Conservation (phyloP, 2,113 vertebrate genomes). For the Pionites leucogaster region DNA sequence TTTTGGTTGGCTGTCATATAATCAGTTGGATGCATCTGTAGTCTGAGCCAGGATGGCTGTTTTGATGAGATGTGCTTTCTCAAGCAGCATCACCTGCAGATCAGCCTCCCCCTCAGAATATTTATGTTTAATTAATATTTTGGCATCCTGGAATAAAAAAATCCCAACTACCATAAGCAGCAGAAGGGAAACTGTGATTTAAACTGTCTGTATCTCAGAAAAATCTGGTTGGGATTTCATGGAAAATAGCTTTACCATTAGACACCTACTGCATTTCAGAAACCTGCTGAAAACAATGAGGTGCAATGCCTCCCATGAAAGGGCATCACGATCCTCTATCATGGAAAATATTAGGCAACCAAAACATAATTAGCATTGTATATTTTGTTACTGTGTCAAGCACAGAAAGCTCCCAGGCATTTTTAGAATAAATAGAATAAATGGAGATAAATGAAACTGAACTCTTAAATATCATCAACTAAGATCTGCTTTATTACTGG, state of each 20-base stretch:
- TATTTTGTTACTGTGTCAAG: constrained; percentile 8
- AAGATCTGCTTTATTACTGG: constrained; percentile 38
- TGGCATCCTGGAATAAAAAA: background rate
- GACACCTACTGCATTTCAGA: background rate
- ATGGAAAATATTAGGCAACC: background rate
- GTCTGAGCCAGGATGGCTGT: background rate
- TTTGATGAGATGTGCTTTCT: background rate
- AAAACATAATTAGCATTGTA: background rate
- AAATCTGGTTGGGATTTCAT: background rate
- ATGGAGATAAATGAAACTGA: constrained; percentile 22
- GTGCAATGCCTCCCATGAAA: background rate
- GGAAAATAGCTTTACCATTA: background rate
- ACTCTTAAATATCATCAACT: constrained; percentile 36
- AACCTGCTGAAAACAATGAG: background rate
- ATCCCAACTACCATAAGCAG: background rate
- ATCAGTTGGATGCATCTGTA: background rate
- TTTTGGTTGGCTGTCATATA: background rate
- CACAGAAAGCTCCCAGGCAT: constrained; percentile 28
- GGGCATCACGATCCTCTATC: background rate
- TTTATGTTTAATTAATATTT: background rate
- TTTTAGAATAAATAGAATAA: constrained; percentile 39
- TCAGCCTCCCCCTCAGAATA: background rate
- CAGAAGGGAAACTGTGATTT: background rate
- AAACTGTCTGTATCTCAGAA: background rate
- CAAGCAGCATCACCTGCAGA: background rate